Percentiles rank a stretch among this genome's conserved stretches.
phyloP scores from a whole-genome alignment of 2,888 invertebrate species.

The Tetanocera ferruginea region DNA sequence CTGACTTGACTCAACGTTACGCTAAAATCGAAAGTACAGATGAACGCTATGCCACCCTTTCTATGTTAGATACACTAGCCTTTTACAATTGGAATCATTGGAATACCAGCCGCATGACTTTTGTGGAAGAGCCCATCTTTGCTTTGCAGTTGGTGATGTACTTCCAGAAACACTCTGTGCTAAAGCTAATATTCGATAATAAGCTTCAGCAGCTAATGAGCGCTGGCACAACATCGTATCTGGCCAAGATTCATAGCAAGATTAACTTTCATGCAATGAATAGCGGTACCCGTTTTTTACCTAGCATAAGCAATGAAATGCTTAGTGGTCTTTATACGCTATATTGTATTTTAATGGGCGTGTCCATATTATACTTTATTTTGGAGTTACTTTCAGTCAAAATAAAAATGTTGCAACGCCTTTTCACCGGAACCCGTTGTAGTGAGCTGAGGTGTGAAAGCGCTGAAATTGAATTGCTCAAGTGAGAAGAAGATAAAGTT shows the following conservation, averaged over 20 bases:
- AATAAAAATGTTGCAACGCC: background rate
- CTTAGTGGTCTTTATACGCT: slow-evolving; percentile 46
- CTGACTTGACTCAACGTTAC: too few relatives aligned
- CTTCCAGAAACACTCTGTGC: slow-evolving; percentile 55
- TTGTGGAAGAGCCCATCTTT: slow-evolving; percentile 56
- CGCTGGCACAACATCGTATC: slow-evolving; percentile 52
- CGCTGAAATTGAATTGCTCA: background rate
- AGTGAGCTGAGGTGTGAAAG: background rate
- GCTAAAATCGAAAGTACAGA: background rate
- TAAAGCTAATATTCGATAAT: slow-evolving; percentile 53
- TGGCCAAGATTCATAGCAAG: slow-evolving; percentile 37
- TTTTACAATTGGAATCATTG: slow-evolving; percentile 53
- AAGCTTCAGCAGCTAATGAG: slow-evolving; percentile 54
- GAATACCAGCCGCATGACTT: slow-evolving; percentile 51
- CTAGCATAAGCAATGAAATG: slow-evolving; percentile 43
- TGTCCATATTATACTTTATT: slow-evolving; percentile 43
- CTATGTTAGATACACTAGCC: slow-evolving; percentile 52
- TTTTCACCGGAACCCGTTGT: slow-evolving; percentile 20
- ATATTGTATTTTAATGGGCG: slow-evolving; percentile 33
- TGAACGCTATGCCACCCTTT: slow-evolving; percentile 47
- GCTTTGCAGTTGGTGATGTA: slow-evolving; percentile 56
- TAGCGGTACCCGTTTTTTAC: slow-evolving; percentile 5
- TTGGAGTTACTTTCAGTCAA: slow-evolving; percentile 45
- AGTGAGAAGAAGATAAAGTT: background rate
- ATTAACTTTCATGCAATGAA: slow-evolving; percentile 35